Percentiles rank a stretch among this genome's conserved stretches.
Conservation (phyloP, 2,888 invertebrate genomes). For the Keiferia lycopersicella region DNA sequence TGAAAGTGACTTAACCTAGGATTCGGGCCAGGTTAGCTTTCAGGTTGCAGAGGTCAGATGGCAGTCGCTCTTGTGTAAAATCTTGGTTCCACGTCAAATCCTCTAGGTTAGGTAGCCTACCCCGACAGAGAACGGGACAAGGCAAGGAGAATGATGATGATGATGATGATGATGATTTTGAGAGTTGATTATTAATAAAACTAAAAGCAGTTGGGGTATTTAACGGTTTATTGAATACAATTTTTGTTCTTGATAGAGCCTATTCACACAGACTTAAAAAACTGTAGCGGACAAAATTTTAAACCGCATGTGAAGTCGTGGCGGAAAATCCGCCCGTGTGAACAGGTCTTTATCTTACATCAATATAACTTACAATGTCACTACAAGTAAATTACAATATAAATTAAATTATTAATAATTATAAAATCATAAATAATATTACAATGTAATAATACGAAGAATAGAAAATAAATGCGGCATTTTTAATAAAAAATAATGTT, state of each 20-base stretch:
- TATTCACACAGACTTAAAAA: slow-evolving; percentile 27
- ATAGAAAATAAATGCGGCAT: slow-evolving; percentile 57
- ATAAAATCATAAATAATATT: slow-evolving; percentile 34
- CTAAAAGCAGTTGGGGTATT: slow-evolving; percentile 42
- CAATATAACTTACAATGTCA: neutral
- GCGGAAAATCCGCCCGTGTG: neutral
- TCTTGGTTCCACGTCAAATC: no score
- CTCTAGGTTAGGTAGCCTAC: no score
- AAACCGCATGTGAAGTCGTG: neutral
- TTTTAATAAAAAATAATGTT: slow-evolving; percentile 38
- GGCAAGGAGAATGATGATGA: no score
- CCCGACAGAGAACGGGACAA: no score
- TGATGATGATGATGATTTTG: no score
- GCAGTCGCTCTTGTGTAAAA: no score
- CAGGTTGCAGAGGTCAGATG: no score
- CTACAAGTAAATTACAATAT: no score
- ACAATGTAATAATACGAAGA: slow-evolving; percentile 39
- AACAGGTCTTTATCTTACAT: slow-evolving; percentile 26
- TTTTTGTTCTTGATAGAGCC: slow-evolving; percentile 35
- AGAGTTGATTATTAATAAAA: neutral
- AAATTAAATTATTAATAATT: slow-evolving; percentile 5
- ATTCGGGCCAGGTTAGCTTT: no score
- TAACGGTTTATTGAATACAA: slow-evolving; percentile 60
- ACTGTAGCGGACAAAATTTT: neutral
- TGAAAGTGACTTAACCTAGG: no score